Evolutionary conservation across 2,888 invertebrate genomes (phyloP).

Genomic region (Mythimna impura): DNA sequence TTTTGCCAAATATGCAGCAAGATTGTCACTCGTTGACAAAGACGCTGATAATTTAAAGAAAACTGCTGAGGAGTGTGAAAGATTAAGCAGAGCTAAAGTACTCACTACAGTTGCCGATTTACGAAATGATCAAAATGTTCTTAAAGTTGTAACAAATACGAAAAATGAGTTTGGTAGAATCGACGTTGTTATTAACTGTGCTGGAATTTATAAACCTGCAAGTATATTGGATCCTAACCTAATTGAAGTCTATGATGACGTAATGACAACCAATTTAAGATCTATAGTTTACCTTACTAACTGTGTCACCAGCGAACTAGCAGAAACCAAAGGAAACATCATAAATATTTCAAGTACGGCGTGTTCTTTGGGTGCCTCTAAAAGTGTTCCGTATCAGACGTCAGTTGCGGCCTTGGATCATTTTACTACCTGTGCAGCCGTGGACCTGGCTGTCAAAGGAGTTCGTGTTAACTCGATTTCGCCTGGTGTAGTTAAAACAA

Average conservation of each 20-base stretch:
- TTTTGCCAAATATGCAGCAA: constrained; percentile 73
- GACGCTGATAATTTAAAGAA: constrained; percentile 65
- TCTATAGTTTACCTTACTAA: constrained; percentile 68
- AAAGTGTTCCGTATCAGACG: constrained; percentile 89
- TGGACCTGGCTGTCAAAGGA: constrained; percentile 90
- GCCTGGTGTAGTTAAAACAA: constrained; percentile 92
- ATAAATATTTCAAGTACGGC: constrained; percentile 73
- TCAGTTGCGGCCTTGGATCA: constrained; percentile 94
- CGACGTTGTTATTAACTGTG: constrained; percentile 73
- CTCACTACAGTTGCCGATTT: constrained; percentile 67
- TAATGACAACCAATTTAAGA: constrained; percentile 71
- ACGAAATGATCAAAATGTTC: constrained; percentile 65
- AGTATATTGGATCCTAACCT: constrained; percentile 63
- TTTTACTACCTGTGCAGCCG: constrained; percentile 93
- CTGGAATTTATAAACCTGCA: constrained; percentile 62
- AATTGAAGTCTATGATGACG: constrained; percentile 68
- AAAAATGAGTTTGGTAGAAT: constrained; percentile 68
- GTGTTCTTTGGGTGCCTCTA: constrained; percentile 29
- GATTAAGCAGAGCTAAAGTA: constrained; percentile 68
- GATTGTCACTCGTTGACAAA: constrained; percentile 70
- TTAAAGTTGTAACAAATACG: constrained; percentile 67
- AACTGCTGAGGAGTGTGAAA: constrained; percentile 66
- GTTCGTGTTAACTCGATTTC: constrained; percentile 93
- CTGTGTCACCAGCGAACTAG: constrained; percentile 62
- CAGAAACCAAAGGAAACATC: constrained; percentile 70